These are phyloP conservation scores for Chlamydotis undulata DNA, from an alignment of 2,113 vertebrate genomes.

Conservation along the genomic window DNA sequence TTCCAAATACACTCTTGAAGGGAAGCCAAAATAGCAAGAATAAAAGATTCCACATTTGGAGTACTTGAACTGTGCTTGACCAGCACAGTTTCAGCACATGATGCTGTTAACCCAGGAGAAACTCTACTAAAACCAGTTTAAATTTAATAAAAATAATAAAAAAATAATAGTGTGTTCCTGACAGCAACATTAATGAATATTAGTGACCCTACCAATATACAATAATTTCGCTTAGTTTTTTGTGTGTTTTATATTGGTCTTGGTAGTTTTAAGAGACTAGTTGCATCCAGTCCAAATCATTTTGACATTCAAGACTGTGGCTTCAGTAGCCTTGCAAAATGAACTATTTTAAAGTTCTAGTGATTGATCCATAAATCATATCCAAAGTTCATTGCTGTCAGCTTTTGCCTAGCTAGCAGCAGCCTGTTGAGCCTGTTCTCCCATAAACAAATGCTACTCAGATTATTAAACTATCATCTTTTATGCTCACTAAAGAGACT, in stretches of 20 bases:
- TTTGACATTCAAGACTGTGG: not conserved
- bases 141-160: not conserved
- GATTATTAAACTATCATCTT: not conserved
- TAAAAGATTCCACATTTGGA: constrained; percentile 3
- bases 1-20: constrained; percentile 69
- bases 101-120: not conserved
- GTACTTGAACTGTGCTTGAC: not conserved
- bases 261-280: not conserved
- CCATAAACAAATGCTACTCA: not conserved
- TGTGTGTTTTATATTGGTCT: not conserved
- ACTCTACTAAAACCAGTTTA: not conserved
- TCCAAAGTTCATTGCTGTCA: not conserved
- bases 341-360: not conserved
- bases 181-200: not conserved
- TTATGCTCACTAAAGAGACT: not conserved
- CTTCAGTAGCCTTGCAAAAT: not conserved
- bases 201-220: not conserved
- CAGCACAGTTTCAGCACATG: not conserved
- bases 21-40: constrained; percentile 31
- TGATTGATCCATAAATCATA: not conserved
- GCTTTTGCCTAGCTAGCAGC: not conserved
- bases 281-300: not conserved
- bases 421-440: not conserved
- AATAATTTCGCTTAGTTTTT: not conserved
- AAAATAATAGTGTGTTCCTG: not conserved